These are phyloP conservation scores for Cetoscarus ocellatus DNA, from an alignment of 2,797 vertebrate species.

Conservation along the genomic window DNA sequence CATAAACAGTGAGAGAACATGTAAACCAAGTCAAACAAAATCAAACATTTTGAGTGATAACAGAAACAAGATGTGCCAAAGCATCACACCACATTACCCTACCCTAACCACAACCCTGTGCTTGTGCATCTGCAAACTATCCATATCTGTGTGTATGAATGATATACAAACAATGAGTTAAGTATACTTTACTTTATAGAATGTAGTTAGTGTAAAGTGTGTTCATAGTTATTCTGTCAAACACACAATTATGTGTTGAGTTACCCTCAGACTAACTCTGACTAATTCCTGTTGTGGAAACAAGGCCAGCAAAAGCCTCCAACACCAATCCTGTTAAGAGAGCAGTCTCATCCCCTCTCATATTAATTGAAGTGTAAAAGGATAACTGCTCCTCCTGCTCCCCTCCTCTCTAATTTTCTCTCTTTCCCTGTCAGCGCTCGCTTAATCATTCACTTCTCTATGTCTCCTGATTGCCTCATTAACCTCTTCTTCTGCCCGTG, in stretches of 20 bases:
- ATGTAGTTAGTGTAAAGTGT: background rate
- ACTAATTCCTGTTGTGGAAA: conserved; percentile 48
- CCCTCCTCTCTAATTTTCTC: conserved; percentile 76
- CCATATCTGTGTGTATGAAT: too few species aligned
- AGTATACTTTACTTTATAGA: too few species aligned
- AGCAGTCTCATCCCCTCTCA: conserved; percentile 69
- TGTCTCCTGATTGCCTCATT: conserved; percentile 76
- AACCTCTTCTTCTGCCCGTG: conserved; percentile 67
- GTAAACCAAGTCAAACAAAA: too few species aligned
- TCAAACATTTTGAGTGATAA: too few species aligned
- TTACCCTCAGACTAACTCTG: conserved; percentile 37
- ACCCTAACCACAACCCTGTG: too few species aligned
- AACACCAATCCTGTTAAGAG: conserved; percentile 69
- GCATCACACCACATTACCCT: too few species aligned
- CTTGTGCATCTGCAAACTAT: too few species aligned
- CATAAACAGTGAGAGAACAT: too few species aligned
- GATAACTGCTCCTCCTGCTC: conserved; percentile 78
- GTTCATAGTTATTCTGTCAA: conserved; percentile 42
- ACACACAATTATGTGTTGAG: conserved; percentile 37
- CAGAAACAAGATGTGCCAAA: too few species aligned
- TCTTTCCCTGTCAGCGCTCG: conserved; percentile 49
- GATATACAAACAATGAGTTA: too few species aligned
- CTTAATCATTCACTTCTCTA: conserved; percentile 76
- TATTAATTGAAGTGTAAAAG: conserved; percentile 81
- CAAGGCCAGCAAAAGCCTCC: conserved; percentile 52